phyloP scores from a whole-genome alignment of 2,113 vertebrate species.

The Ornithorhynchus anatinus region DNA sequence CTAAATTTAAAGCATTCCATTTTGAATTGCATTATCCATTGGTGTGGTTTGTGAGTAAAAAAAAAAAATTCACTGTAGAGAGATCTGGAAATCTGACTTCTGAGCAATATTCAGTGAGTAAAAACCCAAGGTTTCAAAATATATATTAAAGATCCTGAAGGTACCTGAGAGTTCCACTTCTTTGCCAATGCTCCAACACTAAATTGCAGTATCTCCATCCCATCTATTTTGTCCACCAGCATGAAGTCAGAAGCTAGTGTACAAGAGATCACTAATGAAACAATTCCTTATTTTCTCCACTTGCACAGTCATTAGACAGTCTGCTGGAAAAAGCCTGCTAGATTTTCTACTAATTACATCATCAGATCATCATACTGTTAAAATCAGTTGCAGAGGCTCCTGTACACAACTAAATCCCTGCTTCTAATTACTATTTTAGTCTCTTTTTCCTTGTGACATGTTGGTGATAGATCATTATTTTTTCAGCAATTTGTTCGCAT shows the following conservation, averaged over 20 bases:
- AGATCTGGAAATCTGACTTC: conserved; percentile 13
- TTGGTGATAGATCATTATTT: conserved; percentile 99
- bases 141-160: neutral
- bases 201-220: neutral
- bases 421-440: conserved; percentile 99
- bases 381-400: conserved; percentile 81
- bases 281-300: conserved; percentile 39
- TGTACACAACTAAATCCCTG: conserved; percentile 86
- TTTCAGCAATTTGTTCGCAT: conserved; percentile 99
- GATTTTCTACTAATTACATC: conserved; percentile 92
- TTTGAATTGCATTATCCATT: conserved; percentile 40
- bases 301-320: conserved; percentile 80
- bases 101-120: neutral
- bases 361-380: conserved; percentile 84
- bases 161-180: neutral
- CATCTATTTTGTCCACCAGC: neutral
- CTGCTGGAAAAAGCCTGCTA: conserved; percentile 76
- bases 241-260: conserved; percentile 17
- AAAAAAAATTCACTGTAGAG: neutral
- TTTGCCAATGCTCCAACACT: neutral
- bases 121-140: neutral
- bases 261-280: conserved; percentile 24
- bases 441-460: conserved; percentile 90
- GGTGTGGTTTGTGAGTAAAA: conserved; percentile 27
- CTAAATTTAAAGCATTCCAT: conserved; percentile 48